Evolutionary conservation across 2,113 vertebrate genomes (phyloP), one percentile per base, ranked within the genome.

Genomic region (Nerophis ophidion): DNA sequence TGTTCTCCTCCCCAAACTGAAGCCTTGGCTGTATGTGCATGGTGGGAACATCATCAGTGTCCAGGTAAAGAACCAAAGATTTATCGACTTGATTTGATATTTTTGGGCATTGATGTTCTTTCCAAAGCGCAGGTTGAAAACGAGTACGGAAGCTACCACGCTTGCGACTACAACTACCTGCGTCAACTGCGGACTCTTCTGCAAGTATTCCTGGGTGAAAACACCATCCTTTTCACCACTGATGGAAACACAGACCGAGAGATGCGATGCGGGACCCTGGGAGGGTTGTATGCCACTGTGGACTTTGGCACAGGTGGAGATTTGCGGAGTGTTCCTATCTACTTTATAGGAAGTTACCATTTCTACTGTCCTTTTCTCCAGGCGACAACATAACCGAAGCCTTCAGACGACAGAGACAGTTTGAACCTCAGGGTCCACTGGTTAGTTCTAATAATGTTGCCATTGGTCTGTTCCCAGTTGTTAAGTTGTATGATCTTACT

Each of bases 31-130:
- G 5, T 99, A 98, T 74, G 83, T 86, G 66, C 88, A 94, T 0
- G 94, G 94, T 2, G 97, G 97, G 1, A 98, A 94, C 82, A 95
- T 99, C 78, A 98, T 98, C 57, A 95, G 90, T 3, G 83, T 98
- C 38, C 97, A 98, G 94, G 96, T 97, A 67, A 16, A 57, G 45
- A 11, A 26, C 19, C 17, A n/a, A 40, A 56, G 34, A 12, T 12
- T 12, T 10, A 26, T 14, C 3, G 1, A 26, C 26, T 26, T 26
- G 26, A 2, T 26, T 26, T 26, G 40, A 17, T 48, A 35, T 53
- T 35, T 49, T 11, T 12, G 1, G 16, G 42, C 63, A 45, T 42
- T 2, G 40, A 42, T 15, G 2, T 7, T 49, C 13, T 38, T 51
- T 2, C 38, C 54, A 42, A 33, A 38, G 5, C 40, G 12, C 65